Evolutionary conservation across 2,888 invertebrate genomes (phyloP), one percentile per base, ranked within the genome.

Genomic region (Hemaris fuciformis): DNA sequence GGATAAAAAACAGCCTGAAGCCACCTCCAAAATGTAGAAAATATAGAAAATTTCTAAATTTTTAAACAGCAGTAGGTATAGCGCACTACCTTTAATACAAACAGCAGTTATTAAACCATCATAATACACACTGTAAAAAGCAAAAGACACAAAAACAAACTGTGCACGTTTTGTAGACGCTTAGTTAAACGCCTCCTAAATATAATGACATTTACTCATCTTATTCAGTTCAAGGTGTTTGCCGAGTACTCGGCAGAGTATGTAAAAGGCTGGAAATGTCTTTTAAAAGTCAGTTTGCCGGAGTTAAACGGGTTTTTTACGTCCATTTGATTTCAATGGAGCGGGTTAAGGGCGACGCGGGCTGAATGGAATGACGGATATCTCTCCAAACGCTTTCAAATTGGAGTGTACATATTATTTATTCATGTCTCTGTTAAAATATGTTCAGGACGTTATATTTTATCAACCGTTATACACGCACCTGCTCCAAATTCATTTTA

Each of bases 221-320:
- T 18, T 27, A 53, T 53, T 31, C 18, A 31, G 18, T 20, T 8
- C 31, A 31, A 53, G 31, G 53, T 53, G 53, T 53, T 27, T 53
- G 53, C 31, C 13, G 18, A 53, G 53, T 31, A 10, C 53, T 27
- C 53, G 18, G 4, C 25, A n/a, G 13, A 38, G 48, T 27, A 48
- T 48, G 48, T 27, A 27, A 53, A 53, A 53, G 27, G 53, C 53
- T 31, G 18, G 18, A 31, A 31, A 31, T 53, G 53, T 53, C 53
- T 53, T 53, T 53, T 53, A 53, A 53, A 53, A 53, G 53, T 53
- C 53, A 53, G 31, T 53, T 31, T 27, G 53, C 53, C 20, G 31
- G 18, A 53, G 53, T 27, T 53, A 53, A 53, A 53, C 53, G 53
- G 53, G 53, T 23, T 53, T 53, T 31, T 53, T 53, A 31, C 53